Evolutionary conservation across 1,140 invertebrate genomes (phyloP).

Genomic region (Mesaphorura yosii): DNA sequence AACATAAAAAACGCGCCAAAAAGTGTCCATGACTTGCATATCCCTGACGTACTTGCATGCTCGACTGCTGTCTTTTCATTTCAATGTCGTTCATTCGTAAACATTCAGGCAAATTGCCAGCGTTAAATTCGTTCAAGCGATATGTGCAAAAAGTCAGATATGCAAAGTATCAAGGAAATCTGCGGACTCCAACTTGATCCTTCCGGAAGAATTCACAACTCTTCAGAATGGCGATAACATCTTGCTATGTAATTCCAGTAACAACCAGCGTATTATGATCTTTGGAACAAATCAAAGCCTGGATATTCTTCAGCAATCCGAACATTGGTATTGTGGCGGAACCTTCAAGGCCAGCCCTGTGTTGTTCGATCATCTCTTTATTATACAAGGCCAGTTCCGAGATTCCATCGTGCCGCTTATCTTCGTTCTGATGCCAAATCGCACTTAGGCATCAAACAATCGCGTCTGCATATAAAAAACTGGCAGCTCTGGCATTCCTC

Average conservation of each 20-base stretch:
- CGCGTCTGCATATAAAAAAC: not conserved
- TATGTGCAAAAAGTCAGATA: too few species aligned
- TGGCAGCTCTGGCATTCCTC: not conserved
- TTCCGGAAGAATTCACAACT: not conserved
- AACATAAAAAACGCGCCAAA: too few species aligned
- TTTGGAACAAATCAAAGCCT: not conserved
- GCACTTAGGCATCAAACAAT: not conserved
- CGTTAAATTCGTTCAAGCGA: too few species aligned
- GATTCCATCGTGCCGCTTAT: not conserved
- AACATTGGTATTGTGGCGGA: constrained; percentile 9
- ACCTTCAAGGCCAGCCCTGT: constrained; percentile 7
- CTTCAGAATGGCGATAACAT: not conserved
- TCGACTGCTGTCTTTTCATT: too few species aligned
- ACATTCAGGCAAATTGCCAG: too few species aligned
- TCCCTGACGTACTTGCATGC: too few species aligned
- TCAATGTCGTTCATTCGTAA: too few species aligned
- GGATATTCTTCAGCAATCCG: not conserved
- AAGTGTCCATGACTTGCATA: too few species aligned
- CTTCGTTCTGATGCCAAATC: not conserved
- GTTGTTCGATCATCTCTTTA: constrained; percentile 8
- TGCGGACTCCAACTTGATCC: too few species aligned
- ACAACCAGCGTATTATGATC: not conserved
- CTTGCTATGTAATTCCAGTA: not conserved
- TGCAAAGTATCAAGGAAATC: too few species aligned
- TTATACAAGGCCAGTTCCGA: constrained; percentile 1